phyloP scores from a whole-genome alignment of 1,140 invertebrate species.

The Euglossa dilemma region DNA sequence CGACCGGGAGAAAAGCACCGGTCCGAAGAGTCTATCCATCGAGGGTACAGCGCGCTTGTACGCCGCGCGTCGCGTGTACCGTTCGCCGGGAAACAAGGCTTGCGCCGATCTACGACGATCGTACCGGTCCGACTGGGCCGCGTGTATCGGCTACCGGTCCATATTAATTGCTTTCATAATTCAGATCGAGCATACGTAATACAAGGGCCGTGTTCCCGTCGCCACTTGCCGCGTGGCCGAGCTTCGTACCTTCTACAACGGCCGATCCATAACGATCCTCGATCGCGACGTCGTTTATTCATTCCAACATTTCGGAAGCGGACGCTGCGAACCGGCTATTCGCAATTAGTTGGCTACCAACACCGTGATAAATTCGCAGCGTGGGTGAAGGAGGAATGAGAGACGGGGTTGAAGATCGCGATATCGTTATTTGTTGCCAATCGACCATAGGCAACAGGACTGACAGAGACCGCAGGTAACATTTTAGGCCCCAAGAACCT shows the following conservation, averaged over 20 bases:
- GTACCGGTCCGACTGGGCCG: background rate
- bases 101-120: slow-evolving; percentile 35
- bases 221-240: slow-evolving; percentile 33
- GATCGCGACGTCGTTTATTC: background rate
- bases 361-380: slow-evolving; percentile 11
- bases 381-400: too few species aligned
- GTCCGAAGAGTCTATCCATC: slow-evolving; percentile 49
- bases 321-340: background rate
- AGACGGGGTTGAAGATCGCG: too few species aligned
- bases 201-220: slow-evolving; percentile 29
- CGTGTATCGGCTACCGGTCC: slow-evolving; percentile 53
- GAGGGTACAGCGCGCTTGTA: background rate
- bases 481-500: too few species aligned
- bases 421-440: too few species aligned
- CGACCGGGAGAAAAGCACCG: slow-evolving; percentile 2
- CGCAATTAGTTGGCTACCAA: slow-evolving; percentile 9
- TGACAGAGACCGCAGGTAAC: too few species aligned
- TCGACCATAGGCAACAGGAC: too few species aligned
- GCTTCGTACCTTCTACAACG: slow-evolving; percentile 1
- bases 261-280: slow-evolving; percentile 19
- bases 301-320: slow-evolving; percentile 40
- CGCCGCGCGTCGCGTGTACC: slow-evolving; percentile 3
- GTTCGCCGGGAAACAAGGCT: slow-evolving; percentile 25
- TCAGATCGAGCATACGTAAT: slow-evolving; percentile 54
- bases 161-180: slow-evolving; percentile 67